A percentile compares a stretch with the other conserved stretches of the same genome.
Conservation (phyloP, 2,888 invertebrate species). For the Tupiocoris notatus region DNA sequence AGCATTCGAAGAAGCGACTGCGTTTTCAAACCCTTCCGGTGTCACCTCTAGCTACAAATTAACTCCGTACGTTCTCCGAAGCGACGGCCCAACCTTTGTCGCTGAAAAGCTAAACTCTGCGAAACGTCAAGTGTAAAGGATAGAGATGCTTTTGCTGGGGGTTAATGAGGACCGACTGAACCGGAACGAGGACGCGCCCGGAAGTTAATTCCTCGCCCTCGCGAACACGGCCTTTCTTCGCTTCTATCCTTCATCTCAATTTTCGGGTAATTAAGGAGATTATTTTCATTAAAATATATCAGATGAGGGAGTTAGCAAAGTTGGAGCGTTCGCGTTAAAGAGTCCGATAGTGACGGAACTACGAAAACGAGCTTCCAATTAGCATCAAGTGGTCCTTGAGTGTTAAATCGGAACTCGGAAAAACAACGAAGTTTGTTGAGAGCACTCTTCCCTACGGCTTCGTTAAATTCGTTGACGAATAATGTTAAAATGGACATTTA, state of each 20-base stretch:
- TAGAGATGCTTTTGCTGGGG: neutral
- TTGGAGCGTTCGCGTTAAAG: too few relatives aligned
- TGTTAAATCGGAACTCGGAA: too few relatives aligned
- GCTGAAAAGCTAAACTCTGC: neutral
- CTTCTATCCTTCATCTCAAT: neutral
- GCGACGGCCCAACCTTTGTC: neutral
- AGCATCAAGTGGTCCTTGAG: too few relatives aligned
- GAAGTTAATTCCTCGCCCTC: conserved; percentile 34
- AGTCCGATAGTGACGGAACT: too few relatives aligned
- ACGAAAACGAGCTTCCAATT: too few relatives aligned
- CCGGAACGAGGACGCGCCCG: conserved; percentile 29
- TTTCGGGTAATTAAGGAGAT: neutral
- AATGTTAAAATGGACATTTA: too few relatives aligned
- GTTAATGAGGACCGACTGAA: conserved; percentile 34
- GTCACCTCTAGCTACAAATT: neutral
- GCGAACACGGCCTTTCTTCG: neutral
- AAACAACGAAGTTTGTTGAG: too few relatives aligned
- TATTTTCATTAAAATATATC: neutral
- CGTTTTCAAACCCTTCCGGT: neutral
- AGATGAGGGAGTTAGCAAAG: neutral
- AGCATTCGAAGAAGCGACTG: too few relatives aligned
- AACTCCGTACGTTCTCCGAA: neutral
- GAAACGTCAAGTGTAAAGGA: neutral
- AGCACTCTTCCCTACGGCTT: too few relatives aligned
- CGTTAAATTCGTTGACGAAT: too few relatives aligned